Evolutionary conservation across 2,888 invertebrate genomes (phyloP).

Genomic region (Argyresthia albistria): DNA sequence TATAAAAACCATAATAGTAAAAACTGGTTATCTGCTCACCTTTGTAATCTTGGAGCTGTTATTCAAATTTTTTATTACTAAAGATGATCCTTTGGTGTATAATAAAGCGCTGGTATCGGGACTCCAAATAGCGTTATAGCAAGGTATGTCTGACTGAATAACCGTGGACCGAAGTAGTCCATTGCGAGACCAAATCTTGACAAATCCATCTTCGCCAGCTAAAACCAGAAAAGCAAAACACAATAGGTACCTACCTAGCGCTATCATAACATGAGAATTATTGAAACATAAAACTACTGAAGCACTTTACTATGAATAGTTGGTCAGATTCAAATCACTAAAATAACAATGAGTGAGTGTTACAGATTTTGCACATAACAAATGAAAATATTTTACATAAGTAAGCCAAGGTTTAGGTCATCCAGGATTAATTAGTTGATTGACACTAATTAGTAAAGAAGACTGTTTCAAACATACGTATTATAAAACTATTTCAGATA

Average conservation of each 20-base stretch:
- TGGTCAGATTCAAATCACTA: too few species aligned
- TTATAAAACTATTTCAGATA: too few species aligned
- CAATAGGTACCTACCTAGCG: background rate
- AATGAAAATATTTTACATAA: too few species aligned
- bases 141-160: constrained; percentile 83
- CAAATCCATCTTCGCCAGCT: constrained; percentile 97
- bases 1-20: too few species aligned
- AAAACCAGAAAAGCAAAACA: constrained; percentile 8
- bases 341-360: too few species aligned
- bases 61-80: constrained; percentile 80
- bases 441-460: too few species aligned
- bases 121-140: constrained; percentile 89
- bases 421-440: too few species aligned
- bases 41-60: constrained; percentile 81
- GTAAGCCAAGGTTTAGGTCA: too few species aligned
- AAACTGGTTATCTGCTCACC: constrained; percentile 55
- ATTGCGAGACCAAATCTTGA: constrained; percentile 97
- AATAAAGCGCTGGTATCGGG: constrained; percentile 79
- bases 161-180: constrained; percentile 94
- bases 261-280: background rate
- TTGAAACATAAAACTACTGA: too few species aligned
- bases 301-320: too few species aligned
- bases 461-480: too few species aligned
- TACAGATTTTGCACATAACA: too few species aligned
- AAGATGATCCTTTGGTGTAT: constrained; percentile 77